Percentiles rank a stretch among this genome's conserved stretches.
Evolutionary conservation across 37 sponge, comb jelly and placozoan species (phyloP).

Genomic region (Mnemiopsis leidyi): DNA sequence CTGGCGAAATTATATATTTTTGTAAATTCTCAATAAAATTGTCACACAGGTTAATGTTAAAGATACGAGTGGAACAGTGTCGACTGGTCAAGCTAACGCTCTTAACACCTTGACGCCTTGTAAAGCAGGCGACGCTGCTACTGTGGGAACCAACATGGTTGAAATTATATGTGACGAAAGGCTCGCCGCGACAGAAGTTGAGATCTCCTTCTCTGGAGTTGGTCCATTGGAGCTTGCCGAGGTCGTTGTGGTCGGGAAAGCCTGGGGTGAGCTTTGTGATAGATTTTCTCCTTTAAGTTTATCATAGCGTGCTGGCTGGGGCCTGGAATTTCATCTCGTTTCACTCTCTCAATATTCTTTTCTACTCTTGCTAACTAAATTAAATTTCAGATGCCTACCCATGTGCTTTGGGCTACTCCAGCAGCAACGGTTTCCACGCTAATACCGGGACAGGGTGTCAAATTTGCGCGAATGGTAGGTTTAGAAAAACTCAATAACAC

Average conservation of each 20-base stretch:
- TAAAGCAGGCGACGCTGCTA: not conserved
- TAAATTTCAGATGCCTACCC: not conserved
- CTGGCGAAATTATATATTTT: too few species aligned
- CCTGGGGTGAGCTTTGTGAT: constrained; percentile 6
- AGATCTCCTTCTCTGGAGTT: not conserved
- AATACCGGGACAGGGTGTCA: not conserved
- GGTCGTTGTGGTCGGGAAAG: not conserved
- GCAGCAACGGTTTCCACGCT: not conserved
- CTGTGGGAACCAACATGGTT: not conserved
- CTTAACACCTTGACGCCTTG: not conserved
- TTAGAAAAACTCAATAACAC: too few species aligned
- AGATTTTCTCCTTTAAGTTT: not conserved
- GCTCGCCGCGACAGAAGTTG: not conserved
- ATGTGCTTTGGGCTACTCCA: not conserved
- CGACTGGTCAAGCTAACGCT: not conserved
- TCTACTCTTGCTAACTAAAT: too few species aligned
- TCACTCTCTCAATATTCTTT: too few species aligned
- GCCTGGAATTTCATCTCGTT: not conserved
- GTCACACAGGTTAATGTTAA: not conserved
- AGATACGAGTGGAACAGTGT: not conserved
- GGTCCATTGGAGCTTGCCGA: not conserved
- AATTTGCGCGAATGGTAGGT: not conserved
- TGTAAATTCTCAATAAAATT: too few species aligned
- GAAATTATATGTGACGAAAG: not conserved
- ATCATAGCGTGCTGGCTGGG: not conserved